Evolutionary conservation across 2,797 vertebrate genomes (phyloP), one percentile per base, ranked within the genome.

Genomic region (Leptoclinus maculatus): DNA sequence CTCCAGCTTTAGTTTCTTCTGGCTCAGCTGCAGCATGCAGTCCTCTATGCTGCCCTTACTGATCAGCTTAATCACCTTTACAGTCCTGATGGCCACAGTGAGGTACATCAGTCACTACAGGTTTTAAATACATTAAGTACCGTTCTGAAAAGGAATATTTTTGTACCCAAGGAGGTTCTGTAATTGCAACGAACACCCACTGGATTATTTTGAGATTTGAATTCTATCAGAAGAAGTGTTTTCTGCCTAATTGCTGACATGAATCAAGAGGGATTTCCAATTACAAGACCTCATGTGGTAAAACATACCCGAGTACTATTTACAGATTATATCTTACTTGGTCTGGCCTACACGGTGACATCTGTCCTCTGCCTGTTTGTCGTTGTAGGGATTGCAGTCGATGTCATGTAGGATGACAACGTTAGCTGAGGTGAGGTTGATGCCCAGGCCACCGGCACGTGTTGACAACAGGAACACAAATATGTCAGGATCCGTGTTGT

Each of bases 291-390:
- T 32, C 7, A 19, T 43, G 0, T 0, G 9, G 21, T 71, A 74
- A 70, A 71, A 76, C 14, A 39, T 14, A 47, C 25, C n/a, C 8
- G 1, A 49, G 25, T 34, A 10, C 32, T 16, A 27, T 64, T 38
- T 7, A 51, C 3, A 25, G 13, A 54, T n/a, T 32, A 2, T 16
- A 32, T 78, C 95, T 86, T 92, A 98, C 97, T 94, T 97, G 63
- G 96, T 98, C 90, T 99, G 98, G 29, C 98, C 98, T 29, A 99
- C 95, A 80, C 98, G 95, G 62, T 99, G 98, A 90, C 98, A 99
- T 63, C 98, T 93, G 85, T 99, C 98, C 87, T 99, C 98, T 3
- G 98, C 98, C 92, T 99, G 98, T 75, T 99, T 99, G 90, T 99
- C 98, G 11, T 99, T 99, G 87, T 99, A 99, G 0, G 98, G 98